Base-by-base conservation (phyloP, 2,113 vertebrate species). In the Hepsetus odoe region DNA sequence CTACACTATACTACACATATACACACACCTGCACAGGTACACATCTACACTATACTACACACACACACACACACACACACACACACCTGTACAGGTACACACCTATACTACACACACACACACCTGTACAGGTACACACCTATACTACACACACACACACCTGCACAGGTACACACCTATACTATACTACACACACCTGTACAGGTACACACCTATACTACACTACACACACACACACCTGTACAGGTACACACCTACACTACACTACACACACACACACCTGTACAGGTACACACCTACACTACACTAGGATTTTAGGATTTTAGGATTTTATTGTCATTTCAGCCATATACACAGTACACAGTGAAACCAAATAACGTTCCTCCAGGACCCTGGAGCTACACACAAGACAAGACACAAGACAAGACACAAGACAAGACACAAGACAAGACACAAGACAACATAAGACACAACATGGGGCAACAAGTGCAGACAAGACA, bases 91-190 rank as follows among this genome's bases (percentile, higher is more conserved):
- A 38, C 35, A 38, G 35, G 35, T 38, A 38, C 35, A 38, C 9
- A 49, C 16, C 46, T 20, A 20, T 5, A 49, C 24, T n/a, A 9
- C 11, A 30, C 26, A n/a, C n/a, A n/a, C n/a, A n/a, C n/a, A 56
- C 59, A 65, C n/a, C 71, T 72, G 68, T 30, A 53, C 77, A 65
- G 58, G 42, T 40, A 42, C 64, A 8, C 20, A n/a, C 46, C 7
- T 76, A 14, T 42, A n/a, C 53, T 14, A 14, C 20, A 53, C 18
- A n/a, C n/a, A n/a, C 5, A 55, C 51, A 55, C 51, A 55, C 51
- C 9, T 24, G n/a, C 12, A 11, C 51, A 55, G n/a, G n/a, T 22
- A 9, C 12, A 24, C 22, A 24, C 46, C 22, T 24, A 55, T 22
- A 2, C 20, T 24, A 10, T 9, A 55, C n/a, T 55, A 55, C 51